Evolutionary conservation across 2,113 vertebrate genomes (phyloP).

Genomic region (Pelvicachromis taeniatus): DNA sequence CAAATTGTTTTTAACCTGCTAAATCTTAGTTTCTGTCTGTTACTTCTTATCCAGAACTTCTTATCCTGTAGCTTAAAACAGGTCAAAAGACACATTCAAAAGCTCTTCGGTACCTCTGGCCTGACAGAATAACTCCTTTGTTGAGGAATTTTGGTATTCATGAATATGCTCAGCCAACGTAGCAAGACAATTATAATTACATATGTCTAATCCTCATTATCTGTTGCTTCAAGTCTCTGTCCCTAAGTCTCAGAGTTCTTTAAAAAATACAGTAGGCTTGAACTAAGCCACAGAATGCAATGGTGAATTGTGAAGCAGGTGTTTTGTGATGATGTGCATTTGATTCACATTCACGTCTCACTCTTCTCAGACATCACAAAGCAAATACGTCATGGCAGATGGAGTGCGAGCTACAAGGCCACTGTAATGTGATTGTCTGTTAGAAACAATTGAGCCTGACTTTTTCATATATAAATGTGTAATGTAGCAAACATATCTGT

Average conservation of each 20-base stretch:
- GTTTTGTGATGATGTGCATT: constrained; percentile 32
- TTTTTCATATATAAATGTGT: not conserved
- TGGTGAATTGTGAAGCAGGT: constrained; percentile 30
- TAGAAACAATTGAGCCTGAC: not conserved
- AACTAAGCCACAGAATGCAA: constrained; percentile 16
- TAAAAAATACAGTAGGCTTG: not conserved
- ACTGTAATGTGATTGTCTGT: not conserved
- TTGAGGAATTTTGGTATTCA: constrained; percentile 43
- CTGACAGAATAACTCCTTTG: constrained; percentile 25
- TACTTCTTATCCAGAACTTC: not conserved
- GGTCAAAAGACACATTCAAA: not conserved
- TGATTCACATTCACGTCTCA: constrained; percentile 25
- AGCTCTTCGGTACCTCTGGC: not conserved
- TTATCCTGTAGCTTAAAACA: not conserved
- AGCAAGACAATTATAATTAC: constrained; percentile 55
- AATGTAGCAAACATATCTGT: not conserved
- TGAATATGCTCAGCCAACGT: constrained; percentile 54
- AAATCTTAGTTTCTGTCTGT: not conserved
- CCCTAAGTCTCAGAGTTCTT: not conserved
- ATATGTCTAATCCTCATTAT: constrained; percentile 59
- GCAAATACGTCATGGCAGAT: not conserved
- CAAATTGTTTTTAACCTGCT: not conserved
- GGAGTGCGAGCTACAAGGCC: not conserved
- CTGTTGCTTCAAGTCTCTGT: constrained; percentile 32
- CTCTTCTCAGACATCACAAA: not conserved